phyloP scores from a whole-genome alignment of 2,797 vertebrate species.

The Propithecus deckenii region DNA sequence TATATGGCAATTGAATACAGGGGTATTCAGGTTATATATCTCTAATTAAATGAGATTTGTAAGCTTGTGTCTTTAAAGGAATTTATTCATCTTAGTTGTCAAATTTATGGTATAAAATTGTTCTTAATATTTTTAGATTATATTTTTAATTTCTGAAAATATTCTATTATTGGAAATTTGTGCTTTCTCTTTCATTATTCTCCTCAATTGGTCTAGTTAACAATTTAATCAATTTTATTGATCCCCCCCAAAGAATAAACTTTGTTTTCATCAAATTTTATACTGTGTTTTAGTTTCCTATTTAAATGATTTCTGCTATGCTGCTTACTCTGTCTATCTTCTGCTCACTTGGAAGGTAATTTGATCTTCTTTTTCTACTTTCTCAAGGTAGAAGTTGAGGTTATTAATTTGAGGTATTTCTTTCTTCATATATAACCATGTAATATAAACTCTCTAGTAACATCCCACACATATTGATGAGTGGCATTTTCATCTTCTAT shows the following conservation, averaged over 20 bases:
- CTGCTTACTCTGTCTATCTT: background rate
- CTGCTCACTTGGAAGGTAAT: background rate
- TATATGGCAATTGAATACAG: background rate
- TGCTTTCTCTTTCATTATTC: background rate
- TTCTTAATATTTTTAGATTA: background rate
- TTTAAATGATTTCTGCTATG: background rate
- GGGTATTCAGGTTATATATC: background rate
- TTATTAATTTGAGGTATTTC: background rate
- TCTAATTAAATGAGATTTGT: background rate
- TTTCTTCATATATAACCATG: background rate
- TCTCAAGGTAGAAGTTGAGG: background rate
- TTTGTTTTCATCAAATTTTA: background rate
- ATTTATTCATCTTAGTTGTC: background rate
- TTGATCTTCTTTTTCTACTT: background rate
- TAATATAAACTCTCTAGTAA: background rate
- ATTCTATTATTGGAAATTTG: background rate
- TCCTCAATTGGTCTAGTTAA: background rate
- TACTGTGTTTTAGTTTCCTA: background rate
- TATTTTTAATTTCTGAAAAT: background rate
- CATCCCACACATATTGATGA: background rate
- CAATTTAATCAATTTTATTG: background rate
- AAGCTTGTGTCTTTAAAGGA: background rate
- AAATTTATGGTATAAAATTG: background rate
- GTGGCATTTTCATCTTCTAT: background rate
- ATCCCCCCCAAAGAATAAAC: background rate